phyloP scores from a whole-genome alignment of 2,888 invertebrate species.

The Agonopterix subpropinquella region DNA sequence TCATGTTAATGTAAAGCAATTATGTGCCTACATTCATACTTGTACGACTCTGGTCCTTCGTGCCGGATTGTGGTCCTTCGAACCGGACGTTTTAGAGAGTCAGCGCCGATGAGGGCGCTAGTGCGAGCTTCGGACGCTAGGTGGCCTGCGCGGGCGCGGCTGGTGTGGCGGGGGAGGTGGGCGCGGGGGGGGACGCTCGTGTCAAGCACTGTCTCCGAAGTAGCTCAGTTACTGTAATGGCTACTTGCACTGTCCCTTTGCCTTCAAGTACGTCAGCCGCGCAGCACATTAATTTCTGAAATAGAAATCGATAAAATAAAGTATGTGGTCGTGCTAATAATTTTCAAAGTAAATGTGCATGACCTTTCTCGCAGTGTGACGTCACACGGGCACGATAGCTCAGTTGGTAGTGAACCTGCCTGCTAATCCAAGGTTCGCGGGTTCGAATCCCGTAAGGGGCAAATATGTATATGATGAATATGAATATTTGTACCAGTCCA shows the following conservation, averaged over 20 bases:
- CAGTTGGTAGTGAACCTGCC: too few relatives aligned
- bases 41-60: background rate
- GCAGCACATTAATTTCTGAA: slow-evolving; percentile 92
- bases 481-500: too few relatives aligned
- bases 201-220: slow-evolving; percentile 74
- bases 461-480: too few relatives aligned
- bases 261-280: slow-evolving; percentile 95
- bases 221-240: slow-evolving; percentile 91
- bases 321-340: too few relatives aligned
- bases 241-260: slow-evolving; percentile 89
- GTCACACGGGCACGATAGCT: too few relatives aligned
- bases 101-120: slow-evolving; percentile 55
- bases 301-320: slow-evolving; percentile 21
- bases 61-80: background rate
- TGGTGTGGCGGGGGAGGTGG: slow-evolving; percentile 13
- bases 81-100: slow-evolving; percentile 32
- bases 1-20: too few relatives aligned
- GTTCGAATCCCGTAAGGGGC: too few relatives aligned
- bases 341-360: too few relatives aligned
- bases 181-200: slow-evolving; percentile 23
- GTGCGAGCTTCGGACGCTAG: slow-evolving; percentile 58
- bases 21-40: background rate
- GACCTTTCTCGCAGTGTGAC: too few relatives aligned
- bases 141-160: slow-evolving; percentile 37
- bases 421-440: too few relatives aligned